Evolutionary conservation across 2,888 invertebrate genomes (phyloP), one percentile per base, ranked within the genome.

Genomic region (Sminthurinus aureus): DNA sequence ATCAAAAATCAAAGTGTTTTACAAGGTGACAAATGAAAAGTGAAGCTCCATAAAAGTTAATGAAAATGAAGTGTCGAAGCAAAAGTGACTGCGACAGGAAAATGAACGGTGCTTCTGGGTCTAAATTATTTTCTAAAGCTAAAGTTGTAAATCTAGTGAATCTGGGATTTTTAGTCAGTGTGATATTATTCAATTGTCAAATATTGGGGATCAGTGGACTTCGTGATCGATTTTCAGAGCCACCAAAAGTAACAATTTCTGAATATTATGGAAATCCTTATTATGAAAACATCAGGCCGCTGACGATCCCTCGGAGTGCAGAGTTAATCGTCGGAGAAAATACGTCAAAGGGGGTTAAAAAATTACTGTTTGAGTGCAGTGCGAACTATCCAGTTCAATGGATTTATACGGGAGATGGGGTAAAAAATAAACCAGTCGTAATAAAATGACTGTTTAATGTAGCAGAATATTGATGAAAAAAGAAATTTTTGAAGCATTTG

Each of bases 251-350:
- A 3, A 26, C 79, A 0, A 26, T 83, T n/a, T 83, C 83, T 9
- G 83, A 83, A 26, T 83, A 83, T 22, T 83, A 83, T 38, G 83
- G 83, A 50, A 83, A 79, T 69, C 79, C 83, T 1, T 83, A 83
- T 51, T 83, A 74, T 66, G 83, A 83, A 74, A 83, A 83, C 51
- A 0, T 79, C 0, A 52, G 83, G 20, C 22, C n/a, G 4, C 20
- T 69, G 11, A 6, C 58, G 4, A 11, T 58, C 2, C 18, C 18
- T 18, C 38, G n/a, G 11, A n/a, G 13, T 69, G 4, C 22, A 0
- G n/a, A 22, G 1, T 3, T 20, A 24, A 74, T 83, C 9, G 83
- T 83, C 2, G 83, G 83, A 8, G 79, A 83, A 22, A 79, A 78
- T 26, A 83, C 83, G 3, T 58, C 73, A 15, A 71, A 79, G 58